Percentiles rank a stretch among this genome's conserved stretches.
These are phyloP conservation scores for Archips xylosteana DNA, from an alignment of 2,888 invertebrate species.

Conservation along the genomic window DNA sequence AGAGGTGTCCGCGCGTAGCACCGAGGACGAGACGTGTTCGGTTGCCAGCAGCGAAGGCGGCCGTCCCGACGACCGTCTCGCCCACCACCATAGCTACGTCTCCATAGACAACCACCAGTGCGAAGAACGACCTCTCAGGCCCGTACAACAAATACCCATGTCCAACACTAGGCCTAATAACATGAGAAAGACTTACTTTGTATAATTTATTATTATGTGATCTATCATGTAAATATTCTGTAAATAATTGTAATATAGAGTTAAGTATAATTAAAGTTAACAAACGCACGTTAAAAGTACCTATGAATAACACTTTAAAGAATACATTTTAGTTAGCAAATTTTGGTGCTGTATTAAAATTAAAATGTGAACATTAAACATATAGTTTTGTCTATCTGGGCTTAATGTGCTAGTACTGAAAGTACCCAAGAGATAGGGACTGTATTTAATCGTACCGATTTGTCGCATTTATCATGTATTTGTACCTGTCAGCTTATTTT, in stretches of 20 bases:
- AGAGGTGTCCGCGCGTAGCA: conserved; percentile 86
- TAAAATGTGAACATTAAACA: conserved; percentile 21
- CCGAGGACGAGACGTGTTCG: conserved; percentile 87
- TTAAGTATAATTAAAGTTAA: conserved; percentile 14
- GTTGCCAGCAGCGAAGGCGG: conserved; percentile 85
- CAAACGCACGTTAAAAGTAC: conserved; percentile 34
- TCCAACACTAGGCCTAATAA: conserved; percentile 75
- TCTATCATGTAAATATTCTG: conserved; percentile 49
- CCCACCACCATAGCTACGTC: conserved; percentile 86
- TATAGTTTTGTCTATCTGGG: conserved; percentile 22
- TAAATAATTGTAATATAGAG: conserved; percentile 50
- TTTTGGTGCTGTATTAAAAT: conserved; percentile 36
- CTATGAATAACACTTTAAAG: conserved; percentile 29
- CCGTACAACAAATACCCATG: conserved; percentile 80
- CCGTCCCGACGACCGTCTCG: conserved; percentile 80
- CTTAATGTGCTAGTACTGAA: conserved; percentile 40
- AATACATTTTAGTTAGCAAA: conserved; percentile 38
- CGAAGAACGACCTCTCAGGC: conserved; percentile 80
- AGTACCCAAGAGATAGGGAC: conserved; percentile 28
- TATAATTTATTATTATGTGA: conserved; percentile 64
- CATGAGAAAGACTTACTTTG: conserved; percentile 83
- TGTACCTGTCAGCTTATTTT: conserved; percentile 45
- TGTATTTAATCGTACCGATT: conserved; percentile 40
- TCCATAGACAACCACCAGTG: conserved; percentile 83
- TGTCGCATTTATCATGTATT: conserved; percentile 45